Base-by-base conservation (phyloP, 2,113 vertebrate species). In the Apteryx mantelli region DNA sequence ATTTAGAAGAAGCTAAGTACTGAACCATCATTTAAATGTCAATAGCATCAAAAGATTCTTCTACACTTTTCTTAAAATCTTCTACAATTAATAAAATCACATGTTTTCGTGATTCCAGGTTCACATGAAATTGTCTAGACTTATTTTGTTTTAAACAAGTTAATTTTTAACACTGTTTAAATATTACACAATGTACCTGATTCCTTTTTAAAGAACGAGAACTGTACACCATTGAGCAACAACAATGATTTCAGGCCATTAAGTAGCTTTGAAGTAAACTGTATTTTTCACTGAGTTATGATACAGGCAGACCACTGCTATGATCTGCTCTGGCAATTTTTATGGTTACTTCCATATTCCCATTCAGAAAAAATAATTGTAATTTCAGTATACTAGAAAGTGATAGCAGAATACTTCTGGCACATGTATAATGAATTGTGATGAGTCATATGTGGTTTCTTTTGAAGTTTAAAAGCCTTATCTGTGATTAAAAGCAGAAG, bases 161-260 rank as follows among this genome's bases (percentile, higher is more conserved):
- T 97, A 96, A 95, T 94, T 91, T 95, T 97, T 94, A 97, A 78
- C 92, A 58, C n/a, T 91, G 80, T 88, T 96, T 89, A 88, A 96
- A 97, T 74, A 96, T 97, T 96, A 76, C 14, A 10, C 89, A 97
- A 96, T 40, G 5, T 8, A 55, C 80, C 58, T 2, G 34, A 71
- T 44, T 75, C 36, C 7, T 44, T 65, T 50, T 61, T 21, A 38
- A 63, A 70, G 40, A 69, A 30, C 34, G 22, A 86, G 14, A 69
- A 32, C 13, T 25, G 25, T 26, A 78, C 46, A 73, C 6, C 22
- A 64, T 95, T 96, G 94, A 89, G 95, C 89, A 96, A 97, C 5
- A 91, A 60, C 24, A 56, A 48, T 81, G 84, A 93, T 87, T 85
- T 93, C 74, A 91, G 63, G 69, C 69, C 79, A 83, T 74, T 76